Percentiles rank a stretch among this genome's conserved stretches.
These are phyloP conservation scores for Procambarus clarkii DNA, from an alignment of 1,140 invertebrate species.

Conservation along the genomic window DNA sequence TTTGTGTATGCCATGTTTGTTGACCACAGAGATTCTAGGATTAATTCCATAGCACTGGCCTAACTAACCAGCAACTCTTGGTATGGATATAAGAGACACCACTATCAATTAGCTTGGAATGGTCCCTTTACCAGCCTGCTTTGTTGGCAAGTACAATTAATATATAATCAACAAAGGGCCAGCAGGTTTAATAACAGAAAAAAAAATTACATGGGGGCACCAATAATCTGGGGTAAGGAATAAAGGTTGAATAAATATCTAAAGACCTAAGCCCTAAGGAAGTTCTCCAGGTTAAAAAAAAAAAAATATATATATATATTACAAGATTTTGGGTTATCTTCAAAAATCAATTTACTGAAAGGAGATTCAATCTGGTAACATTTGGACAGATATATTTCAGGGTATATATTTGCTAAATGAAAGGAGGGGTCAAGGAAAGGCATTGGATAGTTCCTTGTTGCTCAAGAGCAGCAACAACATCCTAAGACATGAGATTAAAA, in stretches of 20 bases:
- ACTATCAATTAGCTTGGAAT: conserved; percentile 62
- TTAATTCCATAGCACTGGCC: conserved; percentile 25
- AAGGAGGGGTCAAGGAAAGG: conserved; percentile 35
- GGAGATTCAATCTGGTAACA: conserved; percentile 29
- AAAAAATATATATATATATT: conserved; percentile 18
- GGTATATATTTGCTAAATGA: conserved; percentile 26
- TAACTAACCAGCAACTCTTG: conserved; percentile 35
- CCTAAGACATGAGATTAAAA: background rate
- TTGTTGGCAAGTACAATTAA: conserved; percentile 48
- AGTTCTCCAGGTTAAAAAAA: background rate
- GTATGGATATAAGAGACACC: conserved; percentile 54
- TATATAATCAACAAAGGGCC: conserved; percentile 26
- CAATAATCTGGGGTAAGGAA: conserved; percentile 12
- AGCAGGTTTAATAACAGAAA: conserved; percentile 49
- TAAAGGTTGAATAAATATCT: conserved; percentile 28
- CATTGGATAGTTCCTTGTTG: conserved; percentile 22
- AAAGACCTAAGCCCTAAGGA: background rate
- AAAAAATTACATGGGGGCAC: conserved; percentile 21
- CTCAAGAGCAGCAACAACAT: conserved; percentile 3
- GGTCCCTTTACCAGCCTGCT: conserved; percentile 63
- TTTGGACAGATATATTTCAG: conserved; percentile 32
- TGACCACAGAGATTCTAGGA: conserved; percentile 53
- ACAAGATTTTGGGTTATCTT: background rate
- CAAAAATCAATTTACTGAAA: conserved; percentile 4
- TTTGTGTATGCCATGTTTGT: conserved; percentile 59